phyloP scores from a whole-genome alignment of 92 coral and sea anemone species.

The Isaurus tuberculatus region DNA sequence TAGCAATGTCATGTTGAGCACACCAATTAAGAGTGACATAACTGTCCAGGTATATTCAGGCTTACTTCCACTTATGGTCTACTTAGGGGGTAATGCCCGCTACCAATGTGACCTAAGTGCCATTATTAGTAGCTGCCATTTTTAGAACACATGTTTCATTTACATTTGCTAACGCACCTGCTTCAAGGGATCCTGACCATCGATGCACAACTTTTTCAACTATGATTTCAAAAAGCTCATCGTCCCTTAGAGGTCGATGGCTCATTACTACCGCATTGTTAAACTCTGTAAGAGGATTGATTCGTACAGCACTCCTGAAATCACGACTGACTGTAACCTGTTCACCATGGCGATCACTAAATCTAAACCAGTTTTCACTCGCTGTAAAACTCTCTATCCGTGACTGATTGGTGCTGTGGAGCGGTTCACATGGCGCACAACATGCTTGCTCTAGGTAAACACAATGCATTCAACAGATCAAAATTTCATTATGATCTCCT shows the following conservation, averaged over 20 bases:
- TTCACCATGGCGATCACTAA: conserved; percentile 86
- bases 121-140: too few species aligned
- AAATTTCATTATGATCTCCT: neutral
- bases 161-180: conserved; percentile 57
- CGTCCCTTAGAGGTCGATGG: conserved; percentile 86
- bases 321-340: conserved; percentile 89
- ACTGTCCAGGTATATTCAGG: too few species aligned
- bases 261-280: conserved; percentile 96
- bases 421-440: conserved; percentile 3
- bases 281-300: conserved; percentile 92
- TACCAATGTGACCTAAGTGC: too few species aligned
- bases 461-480: neutral
- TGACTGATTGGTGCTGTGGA: conserved; percentile 7
- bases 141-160: too few species aligned
- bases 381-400: conserved; percentile 40
- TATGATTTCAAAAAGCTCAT: conserved; percentile 76
- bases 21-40: too few species aligned
- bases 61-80: too few species aligned
- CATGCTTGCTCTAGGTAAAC: conserved; percentile 24
- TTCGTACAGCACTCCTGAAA: conserved; percentile 82
- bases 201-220: conserved; percentile 85
- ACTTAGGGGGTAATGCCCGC: too few species aligned
- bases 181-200: conserved; percentile 89
- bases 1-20: too few species aligned
- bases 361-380: conserved; percentile 82